Conservation (phyloP, 64 coral and sea anemone species). For the Trachythela sp. region DNA sequence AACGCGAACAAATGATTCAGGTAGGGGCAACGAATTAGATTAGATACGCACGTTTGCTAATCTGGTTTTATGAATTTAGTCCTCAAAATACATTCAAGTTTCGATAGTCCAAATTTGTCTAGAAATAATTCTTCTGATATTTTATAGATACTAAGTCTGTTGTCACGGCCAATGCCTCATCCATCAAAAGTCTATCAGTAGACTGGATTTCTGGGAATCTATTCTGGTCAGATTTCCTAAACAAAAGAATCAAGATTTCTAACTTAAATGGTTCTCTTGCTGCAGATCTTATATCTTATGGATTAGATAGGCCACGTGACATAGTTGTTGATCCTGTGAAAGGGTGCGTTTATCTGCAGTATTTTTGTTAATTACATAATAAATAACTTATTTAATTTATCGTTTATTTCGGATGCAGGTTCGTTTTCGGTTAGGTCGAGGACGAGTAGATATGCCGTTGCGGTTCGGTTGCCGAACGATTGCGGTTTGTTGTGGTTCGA, state of each 20-base stretch:
- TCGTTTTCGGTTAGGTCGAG: no score
- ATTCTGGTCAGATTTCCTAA: neutral
- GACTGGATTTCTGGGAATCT: neutral
- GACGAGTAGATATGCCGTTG: no score
- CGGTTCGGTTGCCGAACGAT: no score
- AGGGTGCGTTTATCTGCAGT: neutral
- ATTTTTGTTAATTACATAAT: no score
- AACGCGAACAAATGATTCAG: neutral
- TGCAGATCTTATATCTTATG: neutral
- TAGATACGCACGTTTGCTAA: no score
- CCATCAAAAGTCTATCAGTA: neutral
- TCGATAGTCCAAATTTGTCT: no score
- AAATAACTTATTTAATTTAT: no score
- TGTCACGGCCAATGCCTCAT: neutral
- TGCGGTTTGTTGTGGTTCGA: no score
- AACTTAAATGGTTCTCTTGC: neutral
- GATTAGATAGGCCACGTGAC: neutral
- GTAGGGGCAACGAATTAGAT: neutral
- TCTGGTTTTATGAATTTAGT: no score
- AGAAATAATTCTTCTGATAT: neutral
- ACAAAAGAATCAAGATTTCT: neutral
- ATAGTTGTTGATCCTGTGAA: neutral
- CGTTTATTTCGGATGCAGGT: no score
- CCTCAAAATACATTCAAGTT: no score
- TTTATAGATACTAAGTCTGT: neutral